These are phyloP conservation scores for Campoplex capitator DNA, from an alignment of 2,888 invertebrate genomes.

Conservation along the genomic window DNA sequence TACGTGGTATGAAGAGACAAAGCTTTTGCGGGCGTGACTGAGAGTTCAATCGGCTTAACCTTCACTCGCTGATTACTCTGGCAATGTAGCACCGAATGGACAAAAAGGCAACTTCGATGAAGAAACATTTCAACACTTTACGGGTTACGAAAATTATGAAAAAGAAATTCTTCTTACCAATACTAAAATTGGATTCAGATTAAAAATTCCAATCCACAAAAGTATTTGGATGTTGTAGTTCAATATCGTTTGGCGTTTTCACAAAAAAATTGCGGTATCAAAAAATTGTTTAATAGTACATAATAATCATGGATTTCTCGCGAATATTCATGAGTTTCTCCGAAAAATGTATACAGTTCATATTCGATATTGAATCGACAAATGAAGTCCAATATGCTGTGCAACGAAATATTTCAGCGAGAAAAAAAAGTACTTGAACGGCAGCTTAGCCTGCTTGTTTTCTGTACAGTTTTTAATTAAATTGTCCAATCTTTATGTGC, in stretches of 20 bases:
- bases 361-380: background rate
- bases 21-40: slow-evolving; percentile 51
- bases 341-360: background rate
- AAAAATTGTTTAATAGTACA: too few relatives aligned
- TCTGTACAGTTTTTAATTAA: slow-evolving; percentile 46
- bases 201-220: too few relatives aligned
- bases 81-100: slow-evolving; percentile 20
- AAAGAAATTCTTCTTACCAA: background rate
- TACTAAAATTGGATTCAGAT: too few relatives aligned
- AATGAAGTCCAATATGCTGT: slow-evolving; percentile 16
- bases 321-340: background rate
- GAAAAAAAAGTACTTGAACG: slow-evolving; percentile 8
- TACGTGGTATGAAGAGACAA: slow-evolving; percentile 48
- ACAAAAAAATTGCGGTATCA: too few relatives aligned
- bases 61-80: slow-evolving; percentile 56
- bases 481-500: slow-evolving; percentile 24
- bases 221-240: too few relatives aligned
- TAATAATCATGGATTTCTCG: too few relatives aligned
- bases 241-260: too few relatives aligned
- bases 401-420: background rate
- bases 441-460: background rate
- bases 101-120: background rate
- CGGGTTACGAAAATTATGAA: slow-evolving; percentile 18
- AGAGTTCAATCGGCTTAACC: slow-evolving; percentile 65
- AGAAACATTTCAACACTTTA: background rate